phyloP scores from a whole-genome alignment of 2,888 invertebrate genomes.

The Lamproptera curius region DNA sequence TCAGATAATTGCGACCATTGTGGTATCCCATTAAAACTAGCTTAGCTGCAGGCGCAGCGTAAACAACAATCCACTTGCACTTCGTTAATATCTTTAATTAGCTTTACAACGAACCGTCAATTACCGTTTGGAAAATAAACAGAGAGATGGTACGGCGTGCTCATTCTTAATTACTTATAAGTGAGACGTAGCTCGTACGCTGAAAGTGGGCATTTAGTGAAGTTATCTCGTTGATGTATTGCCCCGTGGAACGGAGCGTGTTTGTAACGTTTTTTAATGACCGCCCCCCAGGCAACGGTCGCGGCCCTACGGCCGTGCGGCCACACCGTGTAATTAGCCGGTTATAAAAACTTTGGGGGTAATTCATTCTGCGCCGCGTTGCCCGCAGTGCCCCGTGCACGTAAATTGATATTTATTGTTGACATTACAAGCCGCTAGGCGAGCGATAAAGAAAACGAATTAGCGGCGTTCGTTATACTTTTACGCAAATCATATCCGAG shows the following conservation, averaged over 20 bases:
- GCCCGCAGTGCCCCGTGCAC: slow-evolving; percentile 41
- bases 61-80: slow-evolving; percentile 51
- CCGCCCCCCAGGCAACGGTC: slow-evolving; percentile 36
- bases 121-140: slow-evolving; percentile 59
- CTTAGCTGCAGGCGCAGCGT: slow-evolving; percentile 40
- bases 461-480: slow-evolving; percentile 7
- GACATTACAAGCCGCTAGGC: slow-evolving; percentile 58
- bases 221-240: slow-evolving; percentile 68
- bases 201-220: slow-evolving; percentile 66
- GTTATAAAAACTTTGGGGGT: slow-evolving; percentile 65
- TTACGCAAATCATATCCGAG: neutral
- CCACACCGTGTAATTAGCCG: slow-evolving; percentile 64
- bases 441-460: slow-evolving; percentile 42
- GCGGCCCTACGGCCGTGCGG: slow-evolving; percentile 43
- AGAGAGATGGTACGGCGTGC: slow-evolving; percentile 54
- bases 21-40: slow-evolving; percentile 11
- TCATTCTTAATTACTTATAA: slow-evolving; percentile 74
- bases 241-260: slow-evolving; percentile 49
- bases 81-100: slow-evolving; percentile 68
- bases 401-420: slow-evolving; percentile 69
- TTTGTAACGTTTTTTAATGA: slow-evolving; percentile 44
- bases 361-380: slow-evolving; percentile 61
- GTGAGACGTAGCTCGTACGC: slow-evolving; percentile 69
- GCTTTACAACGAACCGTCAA: slow-evolving; percentile 56
- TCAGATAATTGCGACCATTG: slow-evolving; percentile 8